These are phyloP conservation scores for Stenodera caucasica DNA, from an alignment of 2,888 invertebrate species.

Conservation along the genomic window DNA sequence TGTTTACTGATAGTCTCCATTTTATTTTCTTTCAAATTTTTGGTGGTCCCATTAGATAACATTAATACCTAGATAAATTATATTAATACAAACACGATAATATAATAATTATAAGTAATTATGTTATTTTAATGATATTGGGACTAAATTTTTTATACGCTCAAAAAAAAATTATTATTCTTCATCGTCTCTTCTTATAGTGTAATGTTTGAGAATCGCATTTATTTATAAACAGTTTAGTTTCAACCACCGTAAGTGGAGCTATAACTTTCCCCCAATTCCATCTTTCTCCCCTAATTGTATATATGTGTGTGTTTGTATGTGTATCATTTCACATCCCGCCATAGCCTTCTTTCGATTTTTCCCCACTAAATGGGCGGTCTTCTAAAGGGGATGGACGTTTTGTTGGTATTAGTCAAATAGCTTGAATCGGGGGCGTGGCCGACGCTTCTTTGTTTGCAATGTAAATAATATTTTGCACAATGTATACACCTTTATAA, in stretches of 20 bases:
- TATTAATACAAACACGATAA: no score
- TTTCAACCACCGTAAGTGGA: slow-evolving; percentile 15
- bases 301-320: background rate
- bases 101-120: no score
- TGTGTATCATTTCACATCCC: background rate
- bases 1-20: no score
- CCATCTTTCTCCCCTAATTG: no score
- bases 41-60: background rate
- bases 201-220: slow-evolving; percentile 8
- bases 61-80: background rate
- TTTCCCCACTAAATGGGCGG: slow-evolving; percentile 35
- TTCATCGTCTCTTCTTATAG: no score
- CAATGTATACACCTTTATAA: slow-evolving; percentile 67
- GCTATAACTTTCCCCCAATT: slow-evolving; percentile 5
- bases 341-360: background rate
- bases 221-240: slow-evolving; percentile 21
- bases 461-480: slow-evolving; percentile 75
- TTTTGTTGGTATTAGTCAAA: slow-evolving; percentile 54
- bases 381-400: slow-evolving; percentile 41
- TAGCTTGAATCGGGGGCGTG: slow-evolving; percentile 56
- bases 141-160: no score
- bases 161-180: no score
- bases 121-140: no score
- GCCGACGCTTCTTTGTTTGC: slow-evolving; percentile 58
- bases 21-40: background rate